A percentile compares a stretch with the other conserved stretches of the same genome.
Evolutionary conservation across 2,113 vertebrate genomes (phyloP).

Genomic region (Sinocyclocheilus maitianheensis): DNA sequence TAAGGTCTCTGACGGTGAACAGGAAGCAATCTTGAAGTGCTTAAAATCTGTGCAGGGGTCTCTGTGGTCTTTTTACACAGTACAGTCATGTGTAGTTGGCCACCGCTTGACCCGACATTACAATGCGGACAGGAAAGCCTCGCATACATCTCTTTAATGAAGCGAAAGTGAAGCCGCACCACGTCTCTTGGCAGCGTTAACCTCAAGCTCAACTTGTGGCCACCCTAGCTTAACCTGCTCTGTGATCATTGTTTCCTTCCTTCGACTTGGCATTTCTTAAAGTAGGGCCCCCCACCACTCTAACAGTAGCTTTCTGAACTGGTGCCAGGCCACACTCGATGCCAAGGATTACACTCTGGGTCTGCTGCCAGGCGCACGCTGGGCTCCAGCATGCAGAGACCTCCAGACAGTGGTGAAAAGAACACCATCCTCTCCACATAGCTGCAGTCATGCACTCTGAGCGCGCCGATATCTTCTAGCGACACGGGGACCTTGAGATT

Average conservation of each 20-base stretch:
- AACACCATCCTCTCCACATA: slow-evolving; percentile 39
- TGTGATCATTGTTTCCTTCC: slow-evolving; percentile 37
- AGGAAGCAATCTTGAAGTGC: neutral
- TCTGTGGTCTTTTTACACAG: neutral
- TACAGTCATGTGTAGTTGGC: slow-evolving; percentile 40
- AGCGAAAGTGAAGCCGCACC: slow-evolving; percentile 61
- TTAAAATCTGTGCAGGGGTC: neutral
- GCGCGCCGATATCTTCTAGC: neutral
- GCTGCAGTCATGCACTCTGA: slow-evolving; percentile 12
- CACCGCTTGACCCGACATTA: slow-evolving; percentile 65
- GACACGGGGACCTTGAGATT: neutral
- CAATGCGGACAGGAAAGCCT: slow-evolving; percentile 60
- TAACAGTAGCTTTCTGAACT: slow-evolving; percentile 64
- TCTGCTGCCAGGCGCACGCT: slow-evolving; percentile 63
- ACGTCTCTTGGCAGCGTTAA: slow-evolving; percentile 52
- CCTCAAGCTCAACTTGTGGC: slow-evolving; percentile 51
- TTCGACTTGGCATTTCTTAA: slow-evolving; percentile 45
- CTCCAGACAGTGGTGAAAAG: slow-evolving; percentile 60
- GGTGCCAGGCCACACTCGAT: slow-evolving; percentile 57
- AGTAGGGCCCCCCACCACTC: slow-evolving; percentile 56
- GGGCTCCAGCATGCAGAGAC: slow-evolving; percentile 51
- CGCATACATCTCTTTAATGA: slow-evolving; percentile 67
- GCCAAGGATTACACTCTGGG: slow-evolving; percentile 69
- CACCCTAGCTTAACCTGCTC: slow-evolving; percentile 49
- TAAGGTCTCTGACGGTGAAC: neutral